phyloP scores from a whole-genome alignment of 1,140 invertebrate genomes.

The Brachystomella parvula region DNA sequence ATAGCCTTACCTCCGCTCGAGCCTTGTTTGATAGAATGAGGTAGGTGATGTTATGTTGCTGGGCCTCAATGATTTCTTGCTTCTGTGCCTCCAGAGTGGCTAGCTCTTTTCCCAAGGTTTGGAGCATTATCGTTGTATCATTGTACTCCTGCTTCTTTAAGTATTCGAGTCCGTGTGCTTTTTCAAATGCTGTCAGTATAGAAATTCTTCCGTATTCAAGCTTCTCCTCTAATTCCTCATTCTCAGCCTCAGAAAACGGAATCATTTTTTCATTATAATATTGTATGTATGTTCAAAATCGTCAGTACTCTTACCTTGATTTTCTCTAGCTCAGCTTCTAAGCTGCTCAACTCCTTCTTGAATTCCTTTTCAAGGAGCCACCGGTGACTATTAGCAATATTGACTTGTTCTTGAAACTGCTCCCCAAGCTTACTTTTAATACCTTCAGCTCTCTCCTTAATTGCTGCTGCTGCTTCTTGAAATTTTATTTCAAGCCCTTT shows the following conservation, averaged over 20 bases:
- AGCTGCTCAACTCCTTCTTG: neutral
- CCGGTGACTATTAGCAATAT: neutral
- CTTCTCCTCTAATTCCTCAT: neutral
- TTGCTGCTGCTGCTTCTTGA: neutral
- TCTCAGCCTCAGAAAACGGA: neutral
- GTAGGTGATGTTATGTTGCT: neutral
- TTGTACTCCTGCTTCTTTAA: neutral
- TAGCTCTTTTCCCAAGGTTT: neutral
- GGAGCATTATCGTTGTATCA: neutral
- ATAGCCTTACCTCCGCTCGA: neutral
- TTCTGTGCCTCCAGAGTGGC: neutral
- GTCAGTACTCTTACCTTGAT: neutral
- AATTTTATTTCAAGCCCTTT: neutral
- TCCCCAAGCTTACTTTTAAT: neutral
- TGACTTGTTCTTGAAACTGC: neutral
- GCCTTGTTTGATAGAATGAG: neutral
- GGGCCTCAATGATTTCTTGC: neutral
- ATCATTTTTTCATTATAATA: neutral
- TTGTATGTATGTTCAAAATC: neutral
- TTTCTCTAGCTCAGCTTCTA: neutral
- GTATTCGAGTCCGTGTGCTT: neutral
- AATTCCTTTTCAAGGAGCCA: neutral
- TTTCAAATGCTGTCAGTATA: neutral
- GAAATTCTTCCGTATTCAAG: neutral
- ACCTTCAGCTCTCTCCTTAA: neutral